Percentiles rank a stretch among this genome's conserved stretches.
These are phyloP conservation scores for Mungos mungo DNA, from an alignment of 2,113 vertebrate genomes.

Conservation along the genomic window DNA sequence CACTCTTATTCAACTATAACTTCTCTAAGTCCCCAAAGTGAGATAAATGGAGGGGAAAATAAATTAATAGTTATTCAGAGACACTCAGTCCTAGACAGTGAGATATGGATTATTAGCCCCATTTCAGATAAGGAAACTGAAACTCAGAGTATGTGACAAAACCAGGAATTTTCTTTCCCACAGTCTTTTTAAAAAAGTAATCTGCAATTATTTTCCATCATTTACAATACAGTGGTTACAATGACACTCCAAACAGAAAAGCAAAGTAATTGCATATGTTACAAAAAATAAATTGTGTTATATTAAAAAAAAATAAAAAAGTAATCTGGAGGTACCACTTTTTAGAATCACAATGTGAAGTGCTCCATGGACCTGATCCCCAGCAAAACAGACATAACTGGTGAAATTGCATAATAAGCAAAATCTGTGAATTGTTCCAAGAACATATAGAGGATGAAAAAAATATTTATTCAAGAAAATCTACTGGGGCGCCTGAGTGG, in stretches of 20 bases:
- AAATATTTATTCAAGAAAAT: neutral
- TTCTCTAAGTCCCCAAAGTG: neutral
- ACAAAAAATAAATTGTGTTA: no score
- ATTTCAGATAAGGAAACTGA: constrained; percentile 1
- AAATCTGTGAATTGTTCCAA: neutral
- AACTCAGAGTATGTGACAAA: neutral
- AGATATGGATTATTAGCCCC: neutral
- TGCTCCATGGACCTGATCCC: neutral
- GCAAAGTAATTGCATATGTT: no score
- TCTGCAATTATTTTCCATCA: no score
- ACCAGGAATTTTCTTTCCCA: neutral
- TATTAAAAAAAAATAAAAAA: neutral
- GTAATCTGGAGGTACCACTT: neutral
- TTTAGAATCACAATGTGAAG: neutral
- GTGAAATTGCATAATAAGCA: neutral
- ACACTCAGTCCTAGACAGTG: neutral
- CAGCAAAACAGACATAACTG: neutral
- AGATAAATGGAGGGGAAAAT: neutral
- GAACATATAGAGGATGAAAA: neutral
- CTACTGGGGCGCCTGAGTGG: neutral
- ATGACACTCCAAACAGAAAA: no score
- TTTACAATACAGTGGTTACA: no score
- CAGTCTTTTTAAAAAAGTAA: neutral
- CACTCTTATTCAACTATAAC: neutral
- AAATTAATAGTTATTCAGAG: neutral